These are phyloP conservation scores for Coleophora deauratella DNA, from an alignment of 2,888 invertebrate species.

Conservation along the genomic window DNA sequence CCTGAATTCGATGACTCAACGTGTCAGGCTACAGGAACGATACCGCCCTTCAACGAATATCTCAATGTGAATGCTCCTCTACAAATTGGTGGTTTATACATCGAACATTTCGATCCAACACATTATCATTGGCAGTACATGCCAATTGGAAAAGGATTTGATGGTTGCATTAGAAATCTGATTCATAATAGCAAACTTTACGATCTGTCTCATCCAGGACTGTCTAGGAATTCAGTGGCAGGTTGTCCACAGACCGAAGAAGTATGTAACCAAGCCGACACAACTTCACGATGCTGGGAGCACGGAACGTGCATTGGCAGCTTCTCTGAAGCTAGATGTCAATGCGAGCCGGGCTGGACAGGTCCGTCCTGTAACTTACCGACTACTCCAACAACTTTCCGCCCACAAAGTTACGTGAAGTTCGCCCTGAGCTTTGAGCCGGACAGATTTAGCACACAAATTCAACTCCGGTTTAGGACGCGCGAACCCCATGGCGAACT, in stretches of 20 bases:
- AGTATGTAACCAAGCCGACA: slow-evolving; percentile 89
- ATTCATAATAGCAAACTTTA: slow-evolving; percentile 97
- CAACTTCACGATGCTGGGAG: slow-evolving; percentile 90
- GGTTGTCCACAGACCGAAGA: slow-evolving; percentile 97
- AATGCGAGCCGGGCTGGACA: slow-evolving; percentile 96
- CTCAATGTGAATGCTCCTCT: slow-evolving; percentile 96
- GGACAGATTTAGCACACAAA: slow-evolving; percentile 91
- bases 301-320: slow-evolving; percentile 96
- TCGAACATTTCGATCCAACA: slow-evolving; percentile 91
- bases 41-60: slow-evolving; percentile 96
- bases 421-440: slow-evolving; percentile 96
- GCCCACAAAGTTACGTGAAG: slow-evolving; percentile 96
- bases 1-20: slow-evolving; percentile 91
- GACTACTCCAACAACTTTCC: slow-evolving; percentile 93
- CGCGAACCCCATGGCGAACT: slow-evolving; percentile 94
- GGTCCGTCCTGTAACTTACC: slow-evolving; percentile 90
- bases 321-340: slow-evolving; percentile 90
- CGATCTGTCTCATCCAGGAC: slow-evolving; percentile 94
- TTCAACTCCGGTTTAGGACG: slow-evolving; percentile 95
- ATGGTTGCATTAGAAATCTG: slow-evolving; percentile 96
- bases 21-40: slow-evolving; percentile 91
- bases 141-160: slow-evolving; percentile 92
- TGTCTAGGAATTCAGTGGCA: slow-evolving; percentile 87
- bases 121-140: slow-evolving; percentile 93
- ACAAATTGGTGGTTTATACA: slow-evolving; percentile 94